phyloP scores from a whole-genome alignment of 2,113 vertebrate species.

The Accipiter virgatus region DNA sequence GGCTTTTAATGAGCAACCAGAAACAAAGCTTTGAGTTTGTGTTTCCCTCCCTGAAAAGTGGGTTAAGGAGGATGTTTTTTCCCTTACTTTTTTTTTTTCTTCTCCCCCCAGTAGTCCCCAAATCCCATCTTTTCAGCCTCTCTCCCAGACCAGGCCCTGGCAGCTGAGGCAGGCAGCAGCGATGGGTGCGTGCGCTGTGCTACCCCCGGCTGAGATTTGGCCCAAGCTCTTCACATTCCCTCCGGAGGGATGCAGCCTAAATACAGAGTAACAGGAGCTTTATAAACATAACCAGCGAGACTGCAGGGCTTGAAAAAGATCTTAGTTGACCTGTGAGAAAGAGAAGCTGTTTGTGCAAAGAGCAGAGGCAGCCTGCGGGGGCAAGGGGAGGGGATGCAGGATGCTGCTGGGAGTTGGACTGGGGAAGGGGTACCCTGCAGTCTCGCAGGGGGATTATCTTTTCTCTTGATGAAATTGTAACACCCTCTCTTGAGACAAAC shows the following conservation, averaged over 20 bases:
- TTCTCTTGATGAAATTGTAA: neutral
- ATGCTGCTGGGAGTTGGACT: neutral
- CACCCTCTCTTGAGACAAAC: neutral
- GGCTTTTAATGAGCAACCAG: neutral
- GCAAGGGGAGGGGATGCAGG: neutral
- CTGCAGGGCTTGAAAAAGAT: neutral
- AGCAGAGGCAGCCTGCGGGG: neutral
- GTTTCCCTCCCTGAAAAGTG: neutral
- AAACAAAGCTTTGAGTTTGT: neutral
- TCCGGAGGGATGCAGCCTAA: neutral
- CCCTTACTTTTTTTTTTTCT: neutral
- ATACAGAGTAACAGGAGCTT: neutral
- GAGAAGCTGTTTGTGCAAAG: neutral
- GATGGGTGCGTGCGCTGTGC: neutral
- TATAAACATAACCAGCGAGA: neutral
- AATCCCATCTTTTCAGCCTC: neutral
- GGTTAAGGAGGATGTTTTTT: neutral
- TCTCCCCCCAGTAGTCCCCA: too few species aligned
- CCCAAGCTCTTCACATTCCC: neutral
- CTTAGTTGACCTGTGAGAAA: fast-evolving
- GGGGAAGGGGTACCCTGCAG: neutral
- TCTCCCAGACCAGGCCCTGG: neutral
- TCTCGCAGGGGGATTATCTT: neutral
- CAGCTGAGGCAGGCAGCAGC: neutral
- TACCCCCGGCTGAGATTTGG: neutral